Conservation (phyloP, 2,888 invertebrate genomes). For the Andrena chrysosceles region DNA sequence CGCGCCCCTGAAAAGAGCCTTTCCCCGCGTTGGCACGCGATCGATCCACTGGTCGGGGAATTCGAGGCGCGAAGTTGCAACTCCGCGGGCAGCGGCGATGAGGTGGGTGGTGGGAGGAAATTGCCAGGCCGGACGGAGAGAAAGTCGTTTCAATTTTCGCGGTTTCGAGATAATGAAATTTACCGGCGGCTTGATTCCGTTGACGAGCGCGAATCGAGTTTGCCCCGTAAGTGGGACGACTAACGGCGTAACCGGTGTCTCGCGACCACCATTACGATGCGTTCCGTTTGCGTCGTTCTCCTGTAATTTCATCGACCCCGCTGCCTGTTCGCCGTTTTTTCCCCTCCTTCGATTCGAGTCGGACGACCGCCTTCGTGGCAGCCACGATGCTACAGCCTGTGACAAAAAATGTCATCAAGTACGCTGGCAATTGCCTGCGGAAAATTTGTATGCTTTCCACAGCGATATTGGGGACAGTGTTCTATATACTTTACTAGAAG, state of each 20-base stretch:
- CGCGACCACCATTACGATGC: conserved; percentile 14
- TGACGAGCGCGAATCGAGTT: conserved; percentile 49
- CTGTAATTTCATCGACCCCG: conserved; percentile 35
- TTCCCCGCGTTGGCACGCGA: background rate
- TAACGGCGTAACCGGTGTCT: conserved; percentile 54
- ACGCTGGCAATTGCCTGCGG: too few species aligned
- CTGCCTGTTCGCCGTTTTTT: conserved; percentile 22
- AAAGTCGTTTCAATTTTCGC: conserved; percentile 56
- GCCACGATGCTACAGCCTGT: background rate
- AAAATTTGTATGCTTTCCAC: too few species aligned
- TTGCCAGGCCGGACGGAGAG: conserved; percentile 21
- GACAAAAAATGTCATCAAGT: background rate
- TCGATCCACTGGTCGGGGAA: conserved; percentile 26
- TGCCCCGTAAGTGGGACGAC: conserved; percentile 45
- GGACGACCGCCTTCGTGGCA: background rate
- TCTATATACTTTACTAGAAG: too few species aligned
- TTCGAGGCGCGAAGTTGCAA: conserved; percentile 3
- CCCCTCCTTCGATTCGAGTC: background rate
- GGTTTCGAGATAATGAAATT: conserved; percentile 57
- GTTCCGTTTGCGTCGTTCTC: conserved; percentile 29
- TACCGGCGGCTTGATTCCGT: conserved; percentile 45
- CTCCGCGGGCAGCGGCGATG: background rate
- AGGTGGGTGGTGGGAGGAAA: conserved; percentile 2
- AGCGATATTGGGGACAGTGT: too few species aligned
- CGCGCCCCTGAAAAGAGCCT: conserved; percentile 27